Percentiles rank a stretch among this genome's conserved stretches.
phyloP scores from a whole-genome alignment of 2,888 invertebrate species.

The Pachliopta kotzebuea region DNA sequence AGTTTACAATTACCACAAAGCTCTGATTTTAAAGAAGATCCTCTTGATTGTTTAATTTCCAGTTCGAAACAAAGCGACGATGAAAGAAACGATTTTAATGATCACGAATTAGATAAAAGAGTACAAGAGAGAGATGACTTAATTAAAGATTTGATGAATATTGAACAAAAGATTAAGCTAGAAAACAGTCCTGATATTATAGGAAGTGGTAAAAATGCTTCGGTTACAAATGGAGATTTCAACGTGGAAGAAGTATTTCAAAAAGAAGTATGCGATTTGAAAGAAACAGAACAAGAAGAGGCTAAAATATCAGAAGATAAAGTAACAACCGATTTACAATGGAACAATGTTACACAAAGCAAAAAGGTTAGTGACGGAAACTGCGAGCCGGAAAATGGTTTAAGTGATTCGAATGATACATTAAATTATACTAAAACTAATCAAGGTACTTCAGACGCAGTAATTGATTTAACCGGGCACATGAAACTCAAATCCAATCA shows the following conservation, averaged over 20 bases:
- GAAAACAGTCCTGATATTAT: slow-evolving; percentile 39
- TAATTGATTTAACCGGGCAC: slow-evolving; percentile 52
- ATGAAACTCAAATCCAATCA: slow-evolving; percentile 43
- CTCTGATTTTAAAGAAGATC: slow-evolving; percentile 64
- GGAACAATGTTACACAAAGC: slow-evolving; percentile 31
- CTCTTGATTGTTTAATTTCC: slow-evolving; percentile 66
- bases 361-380: slow-evolving; percentile 15
- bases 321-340: slow-evolving; percentile 33
- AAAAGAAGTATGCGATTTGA: slow-evolving; percentile 20
- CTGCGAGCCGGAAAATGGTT: slow-evolving; percentile 11
- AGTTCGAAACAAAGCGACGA: slow-evolving; percentile 59
- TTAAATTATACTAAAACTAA: slow-evolving; percentile 34
- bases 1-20: slow-evolving; percentile 60
- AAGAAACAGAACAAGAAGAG: slow-evolving; percentile 6
- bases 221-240: slow-evolving; percentile 27
- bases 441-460: slow-evolving; percentile 41
- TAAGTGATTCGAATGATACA: slow-evolving; percentile 12
- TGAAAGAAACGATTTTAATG: slow-evolving; percentile 47
- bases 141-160: slow-evolving; percentile 71
- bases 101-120: slow-evolving; percentile 48
- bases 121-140: slow-evolving; percentile 66
- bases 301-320: neutral
- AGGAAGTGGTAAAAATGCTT: slow-evolving; percentile 37
- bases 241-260: slow-evolving; percentile 28
- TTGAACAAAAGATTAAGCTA: slow-evolving; percentile 62